These are phyloP conservation scores for Sylvia borin DNA, from an alignment of 2,797 vertebrate genomes.

Conservation along the genomic window DNA sequence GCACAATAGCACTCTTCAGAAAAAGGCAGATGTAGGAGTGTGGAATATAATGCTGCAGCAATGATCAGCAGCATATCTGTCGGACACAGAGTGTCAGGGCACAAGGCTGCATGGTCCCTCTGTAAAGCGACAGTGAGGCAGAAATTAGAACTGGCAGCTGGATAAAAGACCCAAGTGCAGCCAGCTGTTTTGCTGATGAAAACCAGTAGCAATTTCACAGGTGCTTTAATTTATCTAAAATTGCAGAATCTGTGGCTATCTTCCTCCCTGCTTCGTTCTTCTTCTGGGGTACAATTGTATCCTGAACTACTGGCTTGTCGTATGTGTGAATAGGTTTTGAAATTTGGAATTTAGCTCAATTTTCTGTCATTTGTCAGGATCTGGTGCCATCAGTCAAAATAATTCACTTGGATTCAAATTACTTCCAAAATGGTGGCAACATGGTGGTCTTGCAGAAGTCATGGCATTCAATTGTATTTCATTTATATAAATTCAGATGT, in stretches of 20 bases:
- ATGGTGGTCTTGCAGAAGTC: background rate
- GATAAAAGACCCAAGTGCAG: background rate
- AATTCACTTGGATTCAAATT: constrained; percentile 61
- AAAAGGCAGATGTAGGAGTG: constrained; percentile 35
- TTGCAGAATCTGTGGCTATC: background rate
- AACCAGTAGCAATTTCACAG: background rate
- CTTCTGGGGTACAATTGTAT: background rate
- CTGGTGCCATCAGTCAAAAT: constrained; percentile 59
- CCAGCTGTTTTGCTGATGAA: background rate
- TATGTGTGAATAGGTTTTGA: constrained; percentile 56
- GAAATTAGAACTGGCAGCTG: background rate
- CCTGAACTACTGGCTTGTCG: constrained; percentile 42
- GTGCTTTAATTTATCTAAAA: background rate
- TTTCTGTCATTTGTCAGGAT: constrained; percentile 68
- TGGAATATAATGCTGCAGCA: background rate
- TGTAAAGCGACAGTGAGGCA: background rate
- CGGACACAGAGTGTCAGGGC: background rate
- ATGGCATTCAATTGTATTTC: background rate
- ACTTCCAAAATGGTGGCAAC: constrained; percentile 21
- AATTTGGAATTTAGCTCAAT: constrained; percentile 67
- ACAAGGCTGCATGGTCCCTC: background rate
- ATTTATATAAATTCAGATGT: background rate
- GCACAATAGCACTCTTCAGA: background rate
- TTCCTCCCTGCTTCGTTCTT: background rate
- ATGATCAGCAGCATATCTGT: background rate